Conservation (phyloP, 2,888 invertebrate genomes). For the Maniola hyperantus region DNA sequence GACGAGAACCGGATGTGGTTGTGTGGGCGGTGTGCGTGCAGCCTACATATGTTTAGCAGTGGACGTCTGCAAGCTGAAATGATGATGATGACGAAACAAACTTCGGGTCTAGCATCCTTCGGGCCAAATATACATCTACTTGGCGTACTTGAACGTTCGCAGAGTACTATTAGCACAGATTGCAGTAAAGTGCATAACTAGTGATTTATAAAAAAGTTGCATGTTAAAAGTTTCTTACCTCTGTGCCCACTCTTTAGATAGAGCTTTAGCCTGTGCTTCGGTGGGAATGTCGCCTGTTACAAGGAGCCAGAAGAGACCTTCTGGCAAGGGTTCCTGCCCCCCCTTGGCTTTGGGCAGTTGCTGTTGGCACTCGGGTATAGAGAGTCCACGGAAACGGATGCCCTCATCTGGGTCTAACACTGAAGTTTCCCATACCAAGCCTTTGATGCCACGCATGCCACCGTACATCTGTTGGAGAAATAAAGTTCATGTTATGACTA, state of each 20-base stretch:
- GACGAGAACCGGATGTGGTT: no score
- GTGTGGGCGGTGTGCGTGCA: no score
- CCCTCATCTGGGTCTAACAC: slow-evolving; percentile 97
- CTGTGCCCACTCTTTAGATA: slow-evolving; percentile 92
- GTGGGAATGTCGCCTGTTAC: slow-evolving; percentile 89
- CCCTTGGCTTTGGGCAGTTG: slow-evolving; percentile 86
- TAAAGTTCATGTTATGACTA: background rate
- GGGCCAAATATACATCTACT: no score
- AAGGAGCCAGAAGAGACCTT: slow-evolving; percentile 91
- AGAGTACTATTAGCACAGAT: no score
- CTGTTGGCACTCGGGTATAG: slow-evolving; percentile 92
- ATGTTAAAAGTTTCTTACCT: slow-evolving; percentile 55
- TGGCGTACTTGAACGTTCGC: no score
- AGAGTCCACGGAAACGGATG: slow-evolving; percentile 96
- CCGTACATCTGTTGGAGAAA: slow-evolving; percentile 88
- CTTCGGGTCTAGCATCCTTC: no score
- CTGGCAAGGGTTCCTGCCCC: slow-evolving; percentile 88
- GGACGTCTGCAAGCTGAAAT: no score
- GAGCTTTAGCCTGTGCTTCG: slow-evolving; percentile 85
- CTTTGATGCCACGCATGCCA: slow-evolving; percentile 98
- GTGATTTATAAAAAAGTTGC: background rate
- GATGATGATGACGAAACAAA: no score
- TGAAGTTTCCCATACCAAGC: slow-evolving; percentile 96
- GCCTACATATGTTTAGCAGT: no score
- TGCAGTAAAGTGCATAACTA: no score